These are phyloP conservation scores for Drosophila macrospina DNA, from an alignment of 2,888 invertebrate species.

Conservation along the genomic window DNA sequence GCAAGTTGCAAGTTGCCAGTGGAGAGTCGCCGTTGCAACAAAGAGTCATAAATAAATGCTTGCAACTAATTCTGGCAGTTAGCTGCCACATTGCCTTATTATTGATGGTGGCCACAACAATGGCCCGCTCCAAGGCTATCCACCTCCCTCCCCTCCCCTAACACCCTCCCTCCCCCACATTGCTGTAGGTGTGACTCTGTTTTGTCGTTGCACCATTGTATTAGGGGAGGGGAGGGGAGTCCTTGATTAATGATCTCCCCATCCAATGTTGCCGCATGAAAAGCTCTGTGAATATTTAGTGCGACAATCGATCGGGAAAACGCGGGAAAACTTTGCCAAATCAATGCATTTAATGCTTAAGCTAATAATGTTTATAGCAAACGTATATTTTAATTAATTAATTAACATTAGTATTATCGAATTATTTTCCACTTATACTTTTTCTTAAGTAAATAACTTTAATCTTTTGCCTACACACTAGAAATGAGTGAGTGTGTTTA, in stretches of 20 bases:
- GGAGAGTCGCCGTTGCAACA: constrained; percentile 45
- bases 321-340: background rate
- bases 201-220: constrained; percentile 18
- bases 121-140: constrained; percentile 23
- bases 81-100: constrained; percentile 76
- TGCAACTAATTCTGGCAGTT: constrained; percentile 79
- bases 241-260: constrained; percentile 53
- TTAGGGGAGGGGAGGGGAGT: constrained; percentile 7
- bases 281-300: background rate
- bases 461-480: too few relatives aligned
- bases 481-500: too few relatives aligned
- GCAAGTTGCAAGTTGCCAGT: background rate
- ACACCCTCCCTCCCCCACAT: background rate
- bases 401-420: too few relatives aligned
- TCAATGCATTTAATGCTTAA: background rate
- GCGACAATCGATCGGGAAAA: background rate
- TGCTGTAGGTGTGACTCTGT: constrained; percentile 12
- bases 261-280: constrained; percentile 11
- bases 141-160: background rate
- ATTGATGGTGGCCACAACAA: constrained; percentile 71
- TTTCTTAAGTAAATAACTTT: too few relatives aligned
- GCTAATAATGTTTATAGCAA: too few relatives aligned
- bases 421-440: too few relatives aligned
- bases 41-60: constrained; percentile 80
- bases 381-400: too few relatives aligned